These are phyloP conservation scores for Paralichthys olivaceus DNA, from an alignment of 2,113 vertebrate genomes.

Conservation along the genomic window DNA sequence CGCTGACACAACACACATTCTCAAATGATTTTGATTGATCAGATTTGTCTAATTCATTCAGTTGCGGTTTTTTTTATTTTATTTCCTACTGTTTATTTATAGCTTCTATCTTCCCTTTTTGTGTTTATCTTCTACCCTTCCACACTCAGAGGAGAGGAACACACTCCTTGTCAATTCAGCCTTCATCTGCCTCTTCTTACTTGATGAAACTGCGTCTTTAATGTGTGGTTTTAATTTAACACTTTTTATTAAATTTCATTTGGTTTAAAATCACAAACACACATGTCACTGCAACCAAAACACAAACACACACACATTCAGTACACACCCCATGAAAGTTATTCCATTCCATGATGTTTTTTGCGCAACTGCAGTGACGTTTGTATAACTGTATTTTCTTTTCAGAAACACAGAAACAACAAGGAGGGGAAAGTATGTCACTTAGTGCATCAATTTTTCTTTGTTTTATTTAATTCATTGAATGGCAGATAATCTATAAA, in stretches of 20 bases:
- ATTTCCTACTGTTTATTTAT: conserved; percentile 14
- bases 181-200: conserved; percentile 14
- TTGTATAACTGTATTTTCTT: conserved; percentile 83
- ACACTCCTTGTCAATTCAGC: conserved; percentile 9
- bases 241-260: conserved; percentile 43
- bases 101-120: conserved; percentile 12
- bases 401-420: conserved; percentile 85
- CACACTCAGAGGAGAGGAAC: conserved; percentile 10
- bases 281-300: conserved; percentile 15
- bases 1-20: background rate
- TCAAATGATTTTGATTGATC: background rate
- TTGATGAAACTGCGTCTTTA: conserved; percentile 37
- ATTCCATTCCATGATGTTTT: conserved; percentile 68
- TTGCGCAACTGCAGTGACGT: conserved; percentile 68
- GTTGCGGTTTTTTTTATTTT: background rate
- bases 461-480: conserved; percentile 67
- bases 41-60: background rate
- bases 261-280: conserved; percentile 9
- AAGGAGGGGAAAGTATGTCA: conserved; percentile 85
- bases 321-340: conserved; percentile 42
- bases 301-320: conserved; percentile 6
- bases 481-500: conserved; percentile 61
- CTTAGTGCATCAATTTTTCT: conserved; percentile 73
- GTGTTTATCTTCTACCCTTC: conserved; percentile 24
- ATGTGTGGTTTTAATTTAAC: conserved; percentile 30